A percentile compares a stretch with the other conserved stretches of the same genome.
Evolutionary conservation across 1,140 invertebrate species (phyloP).

Genomic region (Drosophila mauritiana): DNA sequence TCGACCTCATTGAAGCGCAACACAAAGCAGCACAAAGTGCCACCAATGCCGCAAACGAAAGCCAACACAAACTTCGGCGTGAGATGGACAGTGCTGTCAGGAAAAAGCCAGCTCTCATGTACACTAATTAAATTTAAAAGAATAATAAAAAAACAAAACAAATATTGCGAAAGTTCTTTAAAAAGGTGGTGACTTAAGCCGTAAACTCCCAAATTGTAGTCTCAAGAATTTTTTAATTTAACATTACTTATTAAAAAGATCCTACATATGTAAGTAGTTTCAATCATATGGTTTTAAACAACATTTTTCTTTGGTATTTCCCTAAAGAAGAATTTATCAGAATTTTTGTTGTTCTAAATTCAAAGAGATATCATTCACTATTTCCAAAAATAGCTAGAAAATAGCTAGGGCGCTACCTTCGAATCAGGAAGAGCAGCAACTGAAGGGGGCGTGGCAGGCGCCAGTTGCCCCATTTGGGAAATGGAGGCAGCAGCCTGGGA

Average conservation of each 20-base stretch:
- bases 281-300: too few relatives aligned
- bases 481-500: slow-evolving; percentile 48
- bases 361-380: too few relatives aligned
- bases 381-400: slow-evolving; percentile 2
- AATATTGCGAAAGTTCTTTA: neutral
- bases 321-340: too few relatives aligned
- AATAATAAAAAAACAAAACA: neutral
- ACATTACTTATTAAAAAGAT: too few relatives aligned
- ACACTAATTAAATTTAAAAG: neutral
- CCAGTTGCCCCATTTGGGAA: slow-evolving; percentile 55
- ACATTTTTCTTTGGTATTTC: too few relatives aligned
- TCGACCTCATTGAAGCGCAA: slow-evolving; percentile 83
- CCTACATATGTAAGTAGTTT: too few relatives aligned
- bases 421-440: neutral
- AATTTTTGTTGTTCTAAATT: too few relatives aligned
- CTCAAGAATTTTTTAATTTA: too few relatives aligned
- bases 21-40: slow-evolving; percentile 80
- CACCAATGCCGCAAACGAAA: slow-evolving; percentile 65
- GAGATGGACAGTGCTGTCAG: slow-evolving; percentile 15
- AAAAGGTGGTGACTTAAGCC: too few relatives aligned
- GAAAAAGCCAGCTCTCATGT: neutral
- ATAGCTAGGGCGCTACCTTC: neutral
- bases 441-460: slow-evolving; percentile 38
- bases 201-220: too few relatives aligned
- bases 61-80: slow-evolving; percentile 56